phyloP scores from a whole-genome alignment of 2,797 vertebrate species.

The Anguilla marmorata region DNA sequence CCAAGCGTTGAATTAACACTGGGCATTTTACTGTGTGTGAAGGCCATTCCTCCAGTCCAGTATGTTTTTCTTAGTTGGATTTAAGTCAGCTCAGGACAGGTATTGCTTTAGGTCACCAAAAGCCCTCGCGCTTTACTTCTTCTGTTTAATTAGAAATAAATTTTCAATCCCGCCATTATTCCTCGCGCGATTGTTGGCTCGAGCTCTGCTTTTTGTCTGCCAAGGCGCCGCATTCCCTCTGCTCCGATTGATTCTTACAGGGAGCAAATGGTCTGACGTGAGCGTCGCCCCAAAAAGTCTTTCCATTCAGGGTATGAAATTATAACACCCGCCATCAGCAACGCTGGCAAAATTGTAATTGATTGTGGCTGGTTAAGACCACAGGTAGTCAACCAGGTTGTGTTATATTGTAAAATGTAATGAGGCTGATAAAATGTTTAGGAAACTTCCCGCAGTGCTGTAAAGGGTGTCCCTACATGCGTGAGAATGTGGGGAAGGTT shows the following conservation, averaged over 20 bases:
- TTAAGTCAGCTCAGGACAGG: neutral
- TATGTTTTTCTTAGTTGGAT: neutral
- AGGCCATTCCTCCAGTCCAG: neutral
- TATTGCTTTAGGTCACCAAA: neutral
- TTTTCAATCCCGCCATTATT: neutral
- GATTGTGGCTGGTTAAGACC: no score
- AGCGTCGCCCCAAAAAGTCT: neutral
- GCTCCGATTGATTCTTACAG: neutral
- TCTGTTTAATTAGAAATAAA: conserved; percentile 5
- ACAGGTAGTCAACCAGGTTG: no score
- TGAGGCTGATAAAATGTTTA: no score
- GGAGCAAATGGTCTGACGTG: neutral
- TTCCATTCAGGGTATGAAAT: no score
- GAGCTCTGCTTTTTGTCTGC: neutral
- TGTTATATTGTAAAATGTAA: no score
- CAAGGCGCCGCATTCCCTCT: neutral
- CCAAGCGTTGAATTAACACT: no score
- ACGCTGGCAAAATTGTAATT: no score
- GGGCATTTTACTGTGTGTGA: no score
- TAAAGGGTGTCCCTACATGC: no score
- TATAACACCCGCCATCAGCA: no score
- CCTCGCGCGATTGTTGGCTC: neutral
- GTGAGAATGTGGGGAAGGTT: no score
- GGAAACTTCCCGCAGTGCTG: no score
- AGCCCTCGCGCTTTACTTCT: neutral